These are phyloP conservation scores for Apocheima hispidaria DNA, from an alignment of 2,888 invertebrate species.

Conservation along the genomic window DNA sequence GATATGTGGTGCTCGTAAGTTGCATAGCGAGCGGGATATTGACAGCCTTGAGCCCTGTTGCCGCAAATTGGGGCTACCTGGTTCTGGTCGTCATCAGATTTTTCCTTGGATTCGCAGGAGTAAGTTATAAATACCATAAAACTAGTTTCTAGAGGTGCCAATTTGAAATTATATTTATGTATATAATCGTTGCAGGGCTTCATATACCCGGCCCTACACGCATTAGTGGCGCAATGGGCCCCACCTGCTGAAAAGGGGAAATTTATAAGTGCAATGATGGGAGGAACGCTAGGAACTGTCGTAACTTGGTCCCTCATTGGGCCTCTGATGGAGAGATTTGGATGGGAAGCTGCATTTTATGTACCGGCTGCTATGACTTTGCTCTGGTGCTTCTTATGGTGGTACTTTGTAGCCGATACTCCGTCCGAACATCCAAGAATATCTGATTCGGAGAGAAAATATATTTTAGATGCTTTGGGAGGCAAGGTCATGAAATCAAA, in stretches of 20 bases:
- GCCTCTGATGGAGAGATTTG: slow-evolving; percentile 85
- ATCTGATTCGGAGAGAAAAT: slow-evolving; percentile 86
- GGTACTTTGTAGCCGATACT: slow-evolving; percentile 87
- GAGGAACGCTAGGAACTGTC: slow-evolving; percentile 90
- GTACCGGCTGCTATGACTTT: slow-evolving; percentile 85
- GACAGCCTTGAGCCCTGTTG: slow-evolving; percentile 87
- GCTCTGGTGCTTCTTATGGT: slow-evolving; percentile 87
- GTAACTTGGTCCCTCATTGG: slow-evolving; percentile 90
- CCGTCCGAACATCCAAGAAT: slow-evolving; percentile 88
- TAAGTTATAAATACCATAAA: slow-evolving; percentile 66
- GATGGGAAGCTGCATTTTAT: slow-evolving; percentile 90
- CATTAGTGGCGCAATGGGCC: slow-evolving; percentile 90
- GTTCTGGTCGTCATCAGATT: slow-evolving; percentile 86
- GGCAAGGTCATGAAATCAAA: slow-evolving; percentile 84
- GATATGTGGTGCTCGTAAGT: slow-evolving; percentile 85
- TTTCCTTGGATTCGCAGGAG: slow-evolving; percentile 87
- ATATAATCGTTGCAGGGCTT: slow-evolving; percentile 81
- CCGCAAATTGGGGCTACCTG: slow-evolving; percentile 85
- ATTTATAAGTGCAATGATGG: slow-evolving; percentile 90
- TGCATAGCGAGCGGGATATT: slow-evolving; percentile 82
- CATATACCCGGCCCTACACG: slow-evolving; percentile 88
- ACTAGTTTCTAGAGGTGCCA: neutral
- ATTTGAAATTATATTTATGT: neutral
- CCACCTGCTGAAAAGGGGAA: slow-evolving; percentile 91
- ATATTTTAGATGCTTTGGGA: slow-evolving; percentile 87